A percentile compares a stretch with the other conserved stretches of the same genome.
These are phyloP conservation scores for Nipponia nippon DNA, from an alignment of 2,113 vertebrate genomes.

Conservation along the genomic window DNA sequence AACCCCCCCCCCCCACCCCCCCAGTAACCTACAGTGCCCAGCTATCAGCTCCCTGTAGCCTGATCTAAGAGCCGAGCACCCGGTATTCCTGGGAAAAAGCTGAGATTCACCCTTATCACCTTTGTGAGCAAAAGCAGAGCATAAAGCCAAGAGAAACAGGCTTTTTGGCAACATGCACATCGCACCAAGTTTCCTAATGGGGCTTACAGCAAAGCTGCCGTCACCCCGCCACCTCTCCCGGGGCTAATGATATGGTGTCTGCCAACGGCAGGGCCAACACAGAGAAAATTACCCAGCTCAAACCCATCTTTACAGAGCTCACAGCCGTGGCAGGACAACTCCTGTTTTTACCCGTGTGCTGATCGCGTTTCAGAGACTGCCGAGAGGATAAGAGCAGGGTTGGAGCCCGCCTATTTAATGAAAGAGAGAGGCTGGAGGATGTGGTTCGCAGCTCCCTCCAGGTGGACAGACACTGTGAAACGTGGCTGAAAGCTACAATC, in stretches of 20 bases:
- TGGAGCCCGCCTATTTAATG: not conserved
- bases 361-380: not conserved
- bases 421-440: not conserved
- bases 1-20: not conserved
- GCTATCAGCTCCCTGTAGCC: not conserved
- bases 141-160: not conserved
- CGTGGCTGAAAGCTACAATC: not conserved
- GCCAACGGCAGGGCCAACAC: not conserved
- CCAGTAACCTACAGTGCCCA: not conserved
- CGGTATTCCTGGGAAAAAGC: not conserved
- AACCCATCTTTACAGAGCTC: conserved; percentile 11
- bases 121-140: not conserved
- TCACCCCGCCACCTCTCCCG: not conserved
- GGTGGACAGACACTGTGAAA: not conserved
- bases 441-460: not conserved
- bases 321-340: not conserved
- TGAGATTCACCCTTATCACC: not conserved
- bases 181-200: not conserved
- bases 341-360: not conserved
- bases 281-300: conserved; percentile 31
- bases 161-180: not conserved
- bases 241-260: not conserved
- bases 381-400: not conserved
- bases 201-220: not conserved
- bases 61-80: not conserved